Conservation (phyloP, 30 jellyfish, hydroid and myxozoan species). For the Cassiopea andromeda region DNA sequence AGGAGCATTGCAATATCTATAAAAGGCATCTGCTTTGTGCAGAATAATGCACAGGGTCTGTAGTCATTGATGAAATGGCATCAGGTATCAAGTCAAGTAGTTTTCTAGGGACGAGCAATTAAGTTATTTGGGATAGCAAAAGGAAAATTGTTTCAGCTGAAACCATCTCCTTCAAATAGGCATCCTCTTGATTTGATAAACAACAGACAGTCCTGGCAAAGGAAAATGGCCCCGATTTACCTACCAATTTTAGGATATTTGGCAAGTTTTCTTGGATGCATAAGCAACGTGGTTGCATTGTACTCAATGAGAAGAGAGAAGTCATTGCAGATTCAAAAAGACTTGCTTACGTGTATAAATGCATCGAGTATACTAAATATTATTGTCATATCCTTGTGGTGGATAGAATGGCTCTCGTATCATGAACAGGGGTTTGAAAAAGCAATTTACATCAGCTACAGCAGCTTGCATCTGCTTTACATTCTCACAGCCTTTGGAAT, state of each 20-base stretch:
- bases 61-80: too few relatives aligned
- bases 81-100: too few relatives aligned
- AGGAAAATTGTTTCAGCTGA: too few relatives aligned
- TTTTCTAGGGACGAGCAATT: too few relatives aligned
- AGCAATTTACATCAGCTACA: not conserved
- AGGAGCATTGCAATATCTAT: too few relatives aligned
- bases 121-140: too few relatives aligned
- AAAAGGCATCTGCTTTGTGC: too few relatives aligned
- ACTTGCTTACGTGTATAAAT: constrained; percentile 26
- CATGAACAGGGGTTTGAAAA: constrained; percentile 12
- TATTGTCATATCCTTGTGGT: constrained; percentile 10
- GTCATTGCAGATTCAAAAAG: constrained; percentile 1
- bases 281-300: not conserved
- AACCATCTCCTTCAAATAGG: too few relatives aligned
- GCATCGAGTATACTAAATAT: constrained; percentile 4
- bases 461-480: constrained; percentile 16
- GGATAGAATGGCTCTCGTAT: constrained; percentile 11
- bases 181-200: too few relatives aligned
- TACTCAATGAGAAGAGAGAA: constrained; percentile 16
- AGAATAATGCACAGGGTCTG: too few relatives aligned
- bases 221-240: not conserved
- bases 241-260: not conserved
- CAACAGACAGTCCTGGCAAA: too few relatives aligned
- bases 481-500: constrained; percentile 7
- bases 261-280: not conserved